A percentile compares a stretch with the other conserved stretches of the same genome.
Conservation (phyloP, 2,888 invertebrate species). For the Odontocolon sp. region DNA sequence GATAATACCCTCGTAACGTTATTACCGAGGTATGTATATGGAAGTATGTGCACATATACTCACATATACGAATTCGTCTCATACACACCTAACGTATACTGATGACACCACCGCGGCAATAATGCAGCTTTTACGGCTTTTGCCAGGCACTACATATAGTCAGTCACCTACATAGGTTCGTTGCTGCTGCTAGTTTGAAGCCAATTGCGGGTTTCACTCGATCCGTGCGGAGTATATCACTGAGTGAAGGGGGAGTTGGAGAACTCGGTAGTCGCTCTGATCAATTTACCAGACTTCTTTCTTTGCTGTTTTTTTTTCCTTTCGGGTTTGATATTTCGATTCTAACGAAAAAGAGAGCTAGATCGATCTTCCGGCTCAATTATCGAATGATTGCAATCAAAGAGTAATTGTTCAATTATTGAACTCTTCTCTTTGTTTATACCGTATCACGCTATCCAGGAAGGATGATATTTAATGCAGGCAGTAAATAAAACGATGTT, state of each 20-base stretch:
- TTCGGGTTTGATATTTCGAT: background rate
- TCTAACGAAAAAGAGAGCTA: background rate
- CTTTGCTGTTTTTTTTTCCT: background rate
- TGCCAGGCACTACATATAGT: conserved; percentile 14
- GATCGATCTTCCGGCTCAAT: background rate
- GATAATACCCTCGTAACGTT: conserved; percentile 76
- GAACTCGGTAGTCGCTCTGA: background rate
- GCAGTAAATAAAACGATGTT: conserved; percentile 28
- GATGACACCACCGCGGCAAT: conserved; percentile 3
- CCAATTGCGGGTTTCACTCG: conserved; percentile 20
- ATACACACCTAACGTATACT: background rate
- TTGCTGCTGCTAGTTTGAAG: background rate
- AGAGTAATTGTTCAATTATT: conserved; percentile 4
- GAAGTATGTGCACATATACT: background rate
- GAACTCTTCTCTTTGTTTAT: background rate
- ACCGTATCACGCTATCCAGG: background rate
- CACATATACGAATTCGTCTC: background rate
- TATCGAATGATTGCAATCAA: background rate
- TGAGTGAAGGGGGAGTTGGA: background rate
- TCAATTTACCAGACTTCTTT: conserved; percentile 3
- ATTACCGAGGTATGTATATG: too few relatives aligned
- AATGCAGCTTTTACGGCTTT: conserved; percentile 43
- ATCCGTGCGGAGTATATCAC: too few relatives aligned
- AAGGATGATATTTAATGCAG: conserved; percentile 15
- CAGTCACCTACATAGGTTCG: background rate